Evolutionary conservation across 2,797 vertebrate species (phyloP).

Genomic region (Coregonus ussuriensis): DNA sequence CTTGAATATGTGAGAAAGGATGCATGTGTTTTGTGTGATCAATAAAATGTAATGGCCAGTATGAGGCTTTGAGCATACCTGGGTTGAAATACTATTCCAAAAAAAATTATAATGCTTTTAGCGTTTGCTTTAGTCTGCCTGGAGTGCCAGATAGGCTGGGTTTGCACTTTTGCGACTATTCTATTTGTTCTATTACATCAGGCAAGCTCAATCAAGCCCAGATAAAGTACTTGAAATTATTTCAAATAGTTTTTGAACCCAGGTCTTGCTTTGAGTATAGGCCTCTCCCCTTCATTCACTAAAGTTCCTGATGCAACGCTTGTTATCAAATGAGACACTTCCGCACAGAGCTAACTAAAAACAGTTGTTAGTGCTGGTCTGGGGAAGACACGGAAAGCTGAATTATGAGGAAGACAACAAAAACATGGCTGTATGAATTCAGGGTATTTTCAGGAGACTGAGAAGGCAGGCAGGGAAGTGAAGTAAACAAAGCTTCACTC

Average conservation of each 20-base stretch:
- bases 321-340: conserved; percentile 63
- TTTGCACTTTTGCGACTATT: too few relatives aligned
- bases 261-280: conserved; percentile 38
- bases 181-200: too few relatives aligned
- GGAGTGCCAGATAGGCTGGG: too few relatives aligned
- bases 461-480: conserved; percentile 13
- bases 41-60: conserved; percentile 52
- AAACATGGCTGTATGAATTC: conserved; percentile 29
- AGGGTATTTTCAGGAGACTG: conserved; percentile 12
- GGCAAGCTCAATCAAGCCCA: too few relatives aligned
- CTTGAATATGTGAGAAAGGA: conserved; percentile 24
- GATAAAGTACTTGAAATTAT: too few relatives aligned
- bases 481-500: conserved; percentile 32
- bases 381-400: conserved; percentile 28
- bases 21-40: conserved; percentile 54
- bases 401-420: conserved; percentile 50
- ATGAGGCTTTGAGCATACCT: conserved; percentile 47
- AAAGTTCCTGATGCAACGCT: conserved; percentile 37
- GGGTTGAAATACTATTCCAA: background rate
- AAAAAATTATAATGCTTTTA: background rate
- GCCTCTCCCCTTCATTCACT: conserved; percentile 16
- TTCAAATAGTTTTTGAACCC: background rate
- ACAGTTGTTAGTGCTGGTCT: conserved; percentile 51
- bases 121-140: background rate
- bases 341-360: conserved; percentile 58